Percentiles rank a stretch among this genome's conserved stretches.
These are phyloP conservation scores for Notolabrus celidotus DNA, from an alignment of 2,797 vertebrate genomes.

Conservation along the genomic window DNA sequence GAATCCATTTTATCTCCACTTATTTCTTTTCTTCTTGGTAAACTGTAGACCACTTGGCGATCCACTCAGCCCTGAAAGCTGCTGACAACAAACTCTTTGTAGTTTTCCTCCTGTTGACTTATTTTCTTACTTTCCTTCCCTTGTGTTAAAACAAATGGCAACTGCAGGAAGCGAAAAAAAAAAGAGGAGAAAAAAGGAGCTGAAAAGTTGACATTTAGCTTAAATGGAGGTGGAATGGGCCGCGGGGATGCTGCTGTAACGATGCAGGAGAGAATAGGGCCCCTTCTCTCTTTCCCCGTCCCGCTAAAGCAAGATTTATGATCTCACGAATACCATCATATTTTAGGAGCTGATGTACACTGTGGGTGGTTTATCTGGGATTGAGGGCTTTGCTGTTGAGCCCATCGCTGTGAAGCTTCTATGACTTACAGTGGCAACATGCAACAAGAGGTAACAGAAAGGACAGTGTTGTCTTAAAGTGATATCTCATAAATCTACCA, in stretches of 20 bases:
- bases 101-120: slow-evolving; percentile 81
- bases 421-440: slow-evolving; percentile 75
- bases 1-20: slow-evolving; percentile 75
- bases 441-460: slow-evolving; percentile 67
- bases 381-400: slow-evolving; percentile 84
- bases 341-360: slow-evolving; percentile 85
- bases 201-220: slow-evolving; percentile 88
- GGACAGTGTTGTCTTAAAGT: slow-evolving; percentile 40
- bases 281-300: slow-evolving; percentile 67
- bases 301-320: slow-evolving; percentile 87
- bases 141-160: slow-evolving; percentile 85
- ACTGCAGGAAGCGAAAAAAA: slow-evolving; percentile 68
- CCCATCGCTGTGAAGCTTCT: slow-evolving; percentile 78
- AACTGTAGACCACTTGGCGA: slow-evolving; percentile 61
- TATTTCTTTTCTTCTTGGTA: slow-evolving; percentile 64
- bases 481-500: slow-evolving; percentile 20
- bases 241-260: slow-evolving; percentile 83
- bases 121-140: slow-evolving; percentile 76
- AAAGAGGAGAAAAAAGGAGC: slow-evolving; percentile 55
- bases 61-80: slow-evolving; percentile 70
- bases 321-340: slow-evolving; percentile 83
- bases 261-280: slow-evolving; percentile 79
- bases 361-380: slow-evolving; percentile 86
- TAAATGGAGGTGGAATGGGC: slow-evolving; percentile 87
- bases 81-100: slow-evolving; percentile 73